phyloP scores from a whole-genome alignment of 1,140 invertebrate genomes.

The Macrocentrus cingulum region DNA sequence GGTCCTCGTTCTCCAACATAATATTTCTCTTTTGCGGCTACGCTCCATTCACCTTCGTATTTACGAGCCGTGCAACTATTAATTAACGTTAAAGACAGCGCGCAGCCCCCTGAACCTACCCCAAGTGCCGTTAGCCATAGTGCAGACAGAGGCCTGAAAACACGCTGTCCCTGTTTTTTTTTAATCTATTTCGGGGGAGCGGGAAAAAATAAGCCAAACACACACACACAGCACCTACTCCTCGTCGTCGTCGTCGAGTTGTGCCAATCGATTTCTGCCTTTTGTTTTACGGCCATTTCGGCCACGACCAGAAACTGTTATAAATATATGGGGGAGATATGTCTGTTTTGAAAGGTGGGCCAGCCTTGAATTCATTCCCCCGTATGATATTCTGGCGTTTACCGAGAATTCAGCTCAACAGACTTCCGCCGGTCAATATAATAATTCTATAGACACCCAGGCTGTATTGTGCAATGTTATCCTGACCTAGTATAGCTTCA shows the following conservation, averaged over 20 bases:
- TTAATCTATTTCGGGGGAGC: too few relatives aligned
- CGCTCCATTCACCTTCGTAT: conserved; percentile 43
- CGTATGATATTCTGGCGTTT: not conserved
- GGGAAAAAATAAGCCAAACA: too few relatives aligned
- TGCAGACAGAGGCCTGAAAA: too few relatives aligned
- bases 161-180: too few relatives aligned
- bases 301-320: not conserved
- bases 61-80: conserved; percentile 44
- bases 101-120: conserved; percentile 39
- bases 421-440: conserved; percentile 2
- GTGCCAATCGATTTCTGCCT: not conserved
- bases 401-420: conserved; percentile 6
- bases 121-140: conserved; percentile 37
- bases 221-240: too few relatives aligned
- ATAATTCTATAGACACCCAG: not conserved
- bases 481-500: conserved; percentile 20
- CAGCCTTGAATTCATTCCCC: conserved; percentile 1
- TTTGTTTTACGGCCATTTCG: not conserved
- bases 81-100: conserved; percentile 41
- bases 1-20: not conserved
- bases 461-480: not conserved
- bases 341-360: conserved; percentile 5
- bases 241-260: too few relatives aligned
- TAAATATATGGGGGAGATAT: not conserved
- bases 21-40: conserved; percentile 35